Base-by-base conservation (phyloP, 2,888 invertebrate genomes). In the Lottia gigantea region DNA sequence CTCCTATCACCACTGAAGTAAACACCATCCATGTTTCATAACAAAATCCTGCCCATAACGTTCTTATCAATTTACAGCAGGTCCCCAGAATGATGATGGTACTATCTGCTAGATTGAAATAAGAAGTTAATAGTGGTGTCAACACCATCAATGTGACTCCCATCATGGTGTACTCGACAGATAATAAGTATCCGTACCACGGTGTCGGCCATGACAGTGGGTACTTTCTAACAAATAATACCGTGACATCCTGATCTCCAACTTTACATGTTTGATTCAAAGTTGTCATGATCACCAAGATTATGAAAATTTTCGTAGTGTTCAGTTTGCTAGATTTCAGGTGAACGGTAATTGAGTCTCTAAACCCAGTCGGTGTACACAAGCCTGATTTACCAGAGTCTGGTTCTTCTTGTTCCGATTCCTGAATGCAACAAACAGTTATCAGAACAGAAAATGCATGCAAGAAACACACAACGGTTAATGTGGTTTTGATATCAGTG, bases 181-280 rank as follows among this genome's bases (percentile, higher is more conserved):
- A 84, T n/a, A 87, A 76, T 7, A 87, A 77, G 72, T 85, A 87
- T 11, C 86, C 87, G 71, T 87, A 87, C 78, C 82, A 80, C 7
- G 84, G 80, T 47, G 82, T 80, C n/a, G 78, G 76, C 86, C 87
- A 87, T 72, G 76, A 76, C 0, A 87, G 76, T 3, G 87, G 87
- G 14, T 79, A 72, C 63, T 81, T 78, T 71, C 82, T 80, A 2
- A 85, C 85, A 69, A 80, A 84, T 7, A 87, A 79, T 25, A 87
- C 71, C 0, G 85, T 86, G 2, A 86, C 81, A 72, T 87, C 87
- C 11, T 81, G 80, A 66, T 86, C 81, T 8, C 87, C 87, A 0
- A 85, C 81, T 66, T 86, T 83, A 66, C 85, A 84, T 1, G 82
- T 77, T 67, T 87, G 85, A 68, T 85, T 82, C n/a, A 82, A 62